Base-by-base conservation (phyloP, 2,797 vertebrate species). In the Cryptoprocta ferox region DNA sequence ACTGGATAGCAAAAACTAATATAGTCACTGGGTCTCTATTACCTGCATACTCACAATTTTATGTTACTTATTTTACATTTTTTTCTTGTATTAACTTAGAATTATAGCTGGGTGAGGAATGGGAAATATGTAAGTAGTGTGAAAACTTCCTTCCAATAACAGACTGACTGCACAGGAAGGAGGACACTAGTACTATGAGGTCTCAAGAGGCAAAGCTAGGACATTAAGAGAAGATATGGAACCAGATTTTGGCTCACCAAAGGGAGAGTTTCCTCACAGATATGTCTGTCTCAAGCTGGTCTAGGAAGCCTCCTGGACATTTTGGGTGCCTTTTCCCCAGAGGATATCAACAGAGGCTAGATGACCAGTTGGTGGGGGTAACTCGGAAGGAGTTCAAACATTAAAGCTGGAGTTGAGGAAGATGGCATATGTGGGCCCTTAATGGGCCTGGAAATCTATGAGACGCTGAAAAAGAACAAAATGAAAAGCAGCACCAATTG, bases 401-500 rank as follows among this genome's bases (percentile, higher is more conserved):
- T 13, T 76, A 76, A n/a, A 78, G 73, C 14, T 81, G 16, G 32
- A 88, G 66, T 56, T 56, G 35, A 70, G 30, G 45, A 91, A 81
- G 24, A 83, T 65, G 56, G 21, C 71, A 88, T 53, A 82, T 37
- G 19, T 19, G 68, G 28, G 59, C 10, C 6, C 15, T 26, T 95
- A 61, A 63, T 1, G 45, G 83, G 39, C 21, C 75, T 35, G 14
- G 13, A 90, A 94, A 94, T 94, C 37, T 87, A 86, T 82, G 84
- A 94, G 30, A 91, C 73, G 35, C 35, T 28, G 42, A 91, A 92
- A 95, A 95, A 81, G 63, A 68, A 21, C 13, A 91, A 94, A 97
- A 94, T 94, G 83, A 95, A 94, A 91, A 97, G 66, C 88, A 48
- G 73, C 81, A 91, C 21, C 66, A 91, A 15, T 61, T 95, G 82